phyloP scores from a whole-genome alignment of 1,140 invertebrate genomes.

The Pogonus chalceus region DNA sequence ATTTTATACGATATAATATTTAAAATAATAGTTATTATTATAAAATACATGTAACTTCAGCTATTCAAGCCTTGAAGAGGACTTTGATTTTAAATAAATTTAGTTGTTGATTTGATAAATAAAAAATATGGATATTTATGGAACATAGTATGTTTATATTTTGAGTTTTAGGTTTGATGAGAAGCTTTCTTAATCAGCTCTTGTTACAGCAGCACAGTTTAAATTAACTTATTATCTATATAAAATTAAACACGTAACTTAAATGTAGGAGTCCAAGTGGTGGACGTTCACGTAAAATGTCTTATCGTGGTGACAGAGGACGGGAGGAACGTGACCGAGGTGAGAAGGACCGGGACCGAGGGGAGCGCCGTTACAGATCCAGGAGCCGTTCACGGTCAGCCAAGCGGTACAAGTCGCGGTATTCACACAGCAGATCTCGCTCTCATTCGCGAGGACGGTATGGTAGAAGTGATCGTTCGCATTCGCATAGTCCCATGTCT shows the following conservation, averaged over 20 bases:
- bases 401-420: constrained; percentile 36
- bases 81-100: no score
- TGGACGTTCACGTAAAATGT: constrained; percentile 23
- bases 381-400: constrained; percentile 42
- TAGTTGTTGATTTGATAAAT: no score
- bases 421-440: constrained; percentile 41
- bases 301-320: constrained; percentile 25
- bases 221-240: constrained; percentile 14
- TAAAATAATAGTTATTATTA: no score
- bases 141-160: no score
- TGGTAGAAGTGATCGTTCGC: constrained; percentile 35
- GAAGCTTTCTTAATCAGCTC: no score
- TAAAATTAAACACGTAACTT: constrained; percentile 7
- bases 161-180: no score
- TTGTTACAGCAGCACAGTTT: no score
- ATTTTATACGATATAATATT: no score
- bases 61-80: no score
- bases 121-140: no score
- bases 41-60: no score
- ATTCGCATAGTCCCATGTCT: constrained; percentile 46
- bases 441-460: constrained; percentile 38
- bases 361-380: constrained; percentile 27
- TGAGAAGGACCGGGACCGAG: constrained; percentile 20
- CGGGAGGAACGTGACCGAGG: constrained; percentile 22
- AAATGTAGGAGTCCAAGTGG: constrained; percentile 28